These are phyloP conservation scores for Pyrgus malvae DNA, from an alignment of 2,888 invertebrate species.

Conservation along the genomic window DNA sequence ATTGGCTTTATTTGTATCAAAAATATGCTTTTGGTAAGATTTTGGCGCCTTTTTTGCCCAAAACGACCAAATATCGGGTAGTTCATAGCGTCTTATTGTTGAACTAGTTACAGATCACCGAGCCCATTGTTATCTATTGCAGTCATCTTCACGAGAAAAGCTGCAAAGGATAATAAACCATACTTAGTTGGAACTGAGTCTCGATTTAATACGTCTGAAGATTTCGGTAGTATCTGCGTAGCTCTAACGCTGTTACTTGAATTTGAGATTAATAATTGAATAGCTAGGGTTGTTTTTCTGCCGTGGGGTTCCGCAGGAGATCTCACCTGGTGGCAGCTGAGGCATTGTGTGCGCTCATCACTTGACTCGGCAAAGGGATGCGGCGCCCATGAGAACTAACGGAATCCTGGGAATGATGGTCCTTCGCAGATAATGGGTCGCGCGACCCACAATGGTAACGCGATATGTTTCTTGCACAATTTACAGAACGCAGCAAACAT, in stretches of 20 bases:
- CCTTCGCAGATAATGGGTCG: constrained; percentile 53
- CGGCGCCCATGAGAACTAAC: constrained; percentile 70
- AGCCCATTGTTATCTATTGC: constrained; percentile 68
- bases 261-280: constrained; percentile 27
- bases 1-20: too few relatives aligned
- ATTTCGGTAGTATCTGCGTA: constrained; percentile 45
- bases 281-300: constrained; percentile 41
- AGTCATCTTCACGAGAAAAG: constrained; percentile 50
- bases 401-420: constrained; percentile 66
- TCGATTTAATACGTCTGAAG: constrained; percentile 46
- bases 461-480: constrained; percentile 43
- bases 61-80: constrained; percentile 32
- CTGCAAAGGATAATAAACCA: constrained; percentile 44
- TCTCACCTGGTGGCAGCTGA: constrained; percentile 73
- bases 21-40: neutral
- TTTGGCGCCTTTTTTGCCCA: constrained; percentile 36
- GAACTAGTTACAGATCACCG: constrained; percentile 74
- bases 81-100: constrained; percentile 55
- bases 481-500: constrained; percentile 7
- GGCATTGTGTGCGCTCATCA: constrained; percentile 68
- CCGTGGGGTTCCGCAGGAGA: constrained; percentile 31
- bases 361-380: constrained; percentile 80
- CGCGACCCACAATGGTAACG: constrained; percentile 58
- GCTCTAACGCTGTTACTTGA: constrained; percentile 15
- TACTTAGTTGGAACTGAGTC: constrained; percentile 47